phyloP scores from a whole-genome alignment of 2,113 vertebrate genomes.

The Falcunculus frontatus region DNA sequence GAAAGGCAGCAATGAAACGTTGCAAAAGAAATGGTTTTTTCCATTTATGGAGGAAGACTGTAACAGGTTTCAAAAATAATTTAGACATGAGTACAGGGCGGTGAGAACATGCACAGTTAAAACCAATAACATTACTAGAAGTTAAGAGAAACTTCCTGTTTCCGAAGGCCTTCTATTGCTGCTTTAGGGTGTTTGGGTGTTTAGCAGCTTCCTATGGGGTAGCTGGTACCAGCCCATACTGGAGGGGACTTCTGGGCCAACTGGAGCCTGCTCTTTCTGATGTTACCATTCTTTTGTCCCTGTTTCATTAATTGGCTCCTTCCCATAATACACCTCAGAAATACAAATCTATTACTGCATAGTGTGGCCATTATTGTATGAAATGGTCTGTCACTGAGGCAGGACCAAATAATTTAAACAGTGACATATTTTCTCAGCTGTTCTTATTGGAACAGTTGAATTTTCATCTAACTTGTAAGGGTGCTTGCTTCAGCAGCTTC shows the following conservation, averaged over 20 bases:
- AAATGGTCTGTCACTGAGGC: neutral
- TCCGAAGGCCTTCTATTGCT: neutral
- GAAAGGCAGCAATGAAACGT: neutral
- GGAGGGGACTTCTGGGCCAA: neutral
- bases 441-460: neutral
- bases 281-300: neutral
- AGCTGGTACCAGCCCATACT: neutral
- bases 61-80: neutral
- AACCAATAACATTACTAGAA: neutral
- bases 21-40: neutral
- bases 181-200: neutral
- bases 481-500: neutral
- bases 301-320: neutral
- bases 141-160: neutral
- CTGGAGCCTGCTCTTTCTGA: neutral
- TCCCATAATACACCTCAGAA: neutral
- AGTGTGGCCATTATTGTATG: neutral
- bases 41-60: neutral
- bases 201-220: neutral
- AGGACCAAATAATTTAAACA: neutral
- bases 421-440: neutral
- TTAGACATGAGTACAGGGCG: neutral
- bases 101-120: neutral
- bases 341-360: neutral
- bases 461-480: neutral